Evolutionary conservation across 2,888 invertebrate species (phyloP).

Genomic region (Aleiodes leptofemur): DNA sequence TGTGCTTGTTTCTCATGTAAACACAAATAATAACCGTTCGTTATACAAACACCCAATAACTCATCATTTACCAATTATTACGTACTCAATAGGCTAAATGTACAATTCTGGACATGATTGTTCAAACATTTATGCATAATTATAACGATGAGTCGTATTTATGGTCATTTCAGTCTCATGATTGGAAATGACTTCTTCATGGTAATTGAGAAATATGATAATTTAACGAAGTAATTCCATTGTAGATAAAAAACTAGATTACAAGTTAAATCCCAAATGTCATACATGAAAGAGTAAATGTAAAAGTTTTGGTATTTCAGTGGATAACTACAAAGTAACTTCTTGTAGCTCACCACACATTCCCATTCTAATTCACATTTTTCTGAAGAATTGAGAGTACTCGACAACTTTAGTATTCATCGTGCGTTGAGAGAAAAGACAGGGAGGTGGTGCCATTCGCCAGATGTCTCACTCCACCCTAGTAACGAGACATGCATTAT

Average conservation of each 20-base stretch:
- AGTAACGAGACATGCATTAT: conserved; percentile 62
- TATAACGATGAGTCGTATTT: conserved; percentile 7
- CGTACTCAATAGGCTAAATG: neutral
- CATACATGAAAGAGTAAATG: neutral
- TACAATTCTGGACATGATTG: neutral
- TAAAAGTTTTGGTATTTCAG: neutral
- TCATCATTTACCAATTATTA: conserved; percentile 27
- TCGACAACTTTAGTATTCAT: conserved; percentile 55
- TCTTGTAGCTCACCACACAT: conserved; percentile 35
- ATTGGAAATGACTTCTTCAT: neutral
- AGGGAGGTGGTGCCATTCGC: conserved; percentile 10
- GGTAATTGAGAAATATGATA: neutral
- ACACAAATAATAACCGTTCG: conserved; percentile 23
- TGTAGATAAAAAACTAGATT: neutral
- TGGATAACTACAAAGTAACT: neutral
- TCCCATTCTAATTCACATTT: neutral
- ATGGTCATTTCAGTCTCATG: neutral
- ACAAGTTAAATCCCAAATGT: neutral
- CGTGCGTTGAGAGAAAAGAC: conserved; percentile 33
- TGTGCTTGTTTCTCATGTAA: conserved; percentile 10
- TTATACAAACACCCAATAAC: conserved; percentile 19
- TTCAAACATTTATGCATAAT: conserved; percentile 3
- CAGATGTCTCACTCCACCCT: conserved; percentile 16
- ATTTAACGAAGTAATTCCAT: neutral
- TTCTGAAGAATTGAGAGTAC: conserved; percentile 15